These are phyloP conservation scores for Alosa sapidissima DNA, from an alignment of 2,797 vertebrate species.

Conservation along the genomic window DNA sequence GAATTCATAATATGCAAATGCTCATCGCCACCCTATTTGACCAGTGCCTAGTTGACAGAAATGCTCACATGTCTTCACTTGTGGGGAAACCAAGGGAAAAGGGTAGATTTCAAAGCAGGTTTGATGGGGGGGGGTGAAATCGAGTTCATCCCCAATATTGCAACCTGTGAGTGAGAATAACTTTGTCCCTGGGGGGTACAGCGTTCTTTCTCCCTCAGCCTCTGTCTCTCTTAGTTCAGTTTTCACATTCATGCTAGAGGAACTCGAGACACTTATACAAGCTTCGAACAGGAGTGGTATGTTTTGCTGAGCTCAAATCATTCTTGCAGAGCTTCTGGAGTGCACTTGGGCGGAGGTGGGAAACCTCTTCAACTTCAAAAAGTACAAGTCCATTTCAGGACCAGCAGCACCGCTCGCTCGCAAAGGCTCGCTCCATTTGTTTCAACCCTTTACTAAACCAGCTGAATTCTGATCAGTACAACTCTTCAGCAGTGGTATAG, in stretches of 20 bases:
- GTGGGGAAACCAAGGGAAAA: not conserved
- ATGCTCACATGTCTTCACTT: not conserved
- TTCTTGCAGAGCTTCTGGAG: not conserved
- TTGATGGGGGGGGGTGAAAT: not conserved
- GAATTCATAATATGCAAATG: conserved; percentile 25
- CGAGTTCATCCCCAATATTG: not conserved
- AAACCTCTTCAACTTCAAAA: no score
- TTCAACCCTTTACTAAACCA: no score
- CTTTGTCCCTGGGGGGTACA: not conserved
- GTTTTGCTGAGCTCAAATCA: not conserved
- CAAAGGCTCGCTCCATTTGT: no score
- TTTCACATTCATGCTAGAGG: not conserved
- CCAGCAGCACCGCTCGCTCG: no score
- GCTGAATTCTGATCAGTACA: no score
- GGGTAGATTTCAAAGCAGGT: conserved; percentile 7
- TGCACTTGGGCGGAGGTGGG: no score
- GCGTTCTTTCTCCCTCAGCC: not conserved
- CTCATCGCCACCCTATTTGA: conserved; percentile 9
- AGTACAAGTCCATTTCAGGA: no score
- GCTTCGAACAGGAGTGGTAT: not conserved
- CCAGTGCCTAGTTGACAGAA: not conserved
- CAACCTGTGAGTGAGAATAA: not conserved
- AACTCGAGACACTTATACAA: not conserved
- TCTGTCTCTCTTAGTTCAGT: not conserved
- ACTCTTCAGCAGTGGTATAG: no score